Evolutionary conservation across 2,797 vertebrate species (phyloP).

Genomic region (Hippopotamyrus pictus): DNA sequence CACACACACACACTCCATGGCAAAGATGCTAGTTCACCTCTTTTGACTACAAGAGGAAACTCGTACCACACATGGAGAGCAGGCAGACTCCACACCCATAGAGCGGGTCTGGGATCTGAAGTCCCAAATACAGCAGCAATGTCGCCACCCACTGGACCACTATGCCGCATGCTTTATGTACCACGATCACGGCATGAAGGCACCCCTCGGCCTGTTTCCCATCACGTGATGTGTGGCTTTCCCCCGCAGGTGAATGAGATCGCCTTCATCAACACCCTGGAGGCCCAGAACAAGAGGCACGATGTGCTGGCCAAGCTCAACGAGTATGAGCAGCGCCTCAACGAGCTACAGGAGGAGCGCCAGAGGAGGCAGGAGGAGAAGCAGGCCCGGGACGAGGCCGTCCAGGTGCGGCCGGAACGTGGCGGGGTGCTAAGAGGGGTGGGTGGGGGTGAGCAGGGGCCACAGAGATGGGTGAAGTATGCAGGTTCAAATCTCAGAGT

Average conservation of each 20-base stretch:
- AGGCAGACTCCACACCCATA: not conserved
- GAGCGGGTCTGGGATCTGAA: not conserved
- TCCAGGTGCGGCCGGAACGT: conserved; percentile 69
- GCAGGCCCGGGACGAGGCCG: conserved; percentile 93
- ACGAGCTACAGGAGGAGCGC: conserved; percentile 91
- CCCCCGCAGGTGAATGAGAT: conserved; percentile 89
- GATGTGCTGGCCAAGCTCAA: conserved; percentile 92
- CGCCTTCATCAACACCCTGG: conserved; percentile 95
- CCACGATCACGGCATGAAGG: not conserved
- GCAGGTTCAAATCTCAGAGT: not conserved
- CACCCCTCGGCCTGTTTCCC: not conserved
- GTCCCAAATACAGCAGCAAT: not conserved
- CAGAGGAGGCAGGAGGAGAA: conserved; percentile 94
- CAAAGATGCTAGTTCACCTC: not conserved
- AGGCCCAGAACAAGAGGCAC: conserved; percentile 96
- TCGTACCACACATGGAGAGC: not conserved
- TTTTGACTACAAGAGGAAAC: not conserved
- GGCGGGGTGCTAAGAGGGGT: not conserved
- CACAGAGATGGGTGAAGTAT: not conserved
- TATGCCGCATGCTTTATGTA: too few relatives aligned
- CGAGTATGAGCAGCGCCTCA: conserved; percentile 91
- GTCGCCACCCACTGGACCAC: not conserved
- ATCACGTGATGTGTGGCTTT: not conserved
- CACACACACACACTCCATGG: not conserved
- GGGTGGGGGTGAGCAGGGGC: not conserved